Percentiles rank a stretch among this genome's conserved stretches.
Evolutionary conservation across 2,797 vertebrate genomes (phyloP).

Genomic region (Pantherophis alleghaniensis): DNA sequence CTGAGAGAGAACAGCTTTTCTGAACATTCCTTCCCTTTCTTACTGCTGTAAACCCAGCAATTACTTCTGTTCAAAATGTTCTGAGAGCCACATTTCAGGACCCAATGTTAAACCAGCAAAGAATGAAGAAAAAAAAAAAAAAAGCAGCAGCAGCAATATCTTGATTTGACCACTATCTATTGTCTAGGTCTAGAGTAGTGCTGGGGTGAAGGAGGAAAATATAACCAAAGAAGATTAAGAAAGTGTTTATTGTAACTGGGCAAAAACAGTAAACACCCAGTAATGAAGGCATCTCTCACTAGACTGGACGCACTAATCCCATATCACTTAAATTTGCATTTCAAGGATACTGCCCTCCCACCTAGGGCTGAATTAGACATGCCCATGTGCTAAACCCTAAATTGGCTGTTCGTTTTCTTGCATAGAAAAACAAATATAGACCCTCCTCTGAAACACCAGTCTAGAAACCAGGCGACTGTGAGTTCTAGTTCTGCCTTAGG

Average conservation of each 20-base stretch:
- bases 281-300: not conserved
- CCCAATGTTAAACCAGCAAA: not conserved
- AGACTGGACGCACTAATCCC: not conserved
- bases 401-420: too few relatives aligned
- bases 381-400: not conserved
- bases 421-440: not conserved
- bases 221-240: not conserved
- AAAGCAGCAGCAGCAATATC: not conserved
- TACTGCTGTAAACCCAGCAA: too few relatives aligned
- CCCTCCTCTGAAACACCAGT: not conserved
- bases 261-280: not conserved
- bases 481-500: too few relatives aligned
- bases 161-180: not conserved
- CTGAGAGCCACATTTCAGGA: not conserved
- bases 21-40: too few relatives aligned
- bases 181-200: not conserved
- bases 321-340: not conserved
- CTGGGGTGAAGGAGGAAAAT: not conserved
- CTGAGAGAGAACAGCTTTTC: not conserved
- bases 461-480: too few relatives aligned
- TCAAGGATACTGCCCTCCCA: not conserved
- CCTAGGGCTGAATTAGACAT: not conserved
- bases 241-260: not conserved
- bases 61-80: not conserved
- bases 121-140: not conserved